These are phyloP conservation scores for Chromobotia macracanthus DNA, from an alignment of 2,797 vertebrate genomes.

Conservation along the genomic window DNA sequence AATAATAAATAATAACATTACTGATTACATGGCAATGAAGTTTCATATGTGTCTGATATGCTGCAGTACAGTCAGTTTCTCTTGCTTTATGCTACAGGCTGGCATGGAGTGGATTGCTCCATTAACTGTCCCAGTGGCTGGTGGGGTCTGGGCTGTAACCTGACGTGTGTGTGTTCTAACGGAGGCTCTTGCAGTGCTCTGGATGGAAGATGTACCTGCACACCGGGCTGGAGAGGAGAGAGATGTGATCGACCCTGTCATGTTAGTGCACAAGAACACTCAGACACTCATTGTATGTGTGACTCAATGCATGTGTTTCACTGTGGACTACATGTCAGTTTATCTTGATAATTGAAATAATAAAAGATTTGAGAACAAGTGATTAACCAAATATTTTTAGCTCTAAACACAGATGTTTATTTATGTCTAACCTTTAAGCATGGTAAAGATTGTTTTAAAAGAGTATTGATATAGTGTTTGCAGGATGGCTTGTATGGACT, in stretches of 20 bases:
- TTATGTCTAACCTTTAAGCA: too few relatives aligned
- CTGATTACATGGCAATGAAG: too few relatives aligned
- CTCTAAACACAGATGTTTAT: too few relatives aligned
- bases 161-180: conserved; percentile 87
- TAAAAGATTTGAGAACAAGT: too few relatives aligned
- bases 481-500: conserved; percentile 92
- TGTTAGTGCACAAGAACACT: conserved; percentile 71
- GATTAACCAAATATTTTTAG: too few relatives aligned
- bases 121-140: conserved; percentile 92
- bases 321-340: background rate
- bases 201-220: conserved; percentile 88
- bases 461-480: conserved; percentile 8
- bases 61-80: background rate
- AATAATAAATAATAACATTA: too few relatives aligned
- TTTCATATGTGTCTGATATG: background rate
- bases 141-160: conserved; percentile 92
- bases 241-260: conserved; percentile 87
- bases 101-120: conserved; percentile 96
- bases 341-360: too few relatives aligned
- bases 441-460: too few relatives aligned
- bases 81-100: conserved; percentile 76
- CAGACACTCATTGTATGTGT: background rate
- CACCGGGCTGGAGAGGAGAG: conserved; percentile 90
- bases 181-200: conserved; percentile 89
- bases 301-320: background rate